Evolutionary conservation across 2,888 invertebrate species (phyloP).

Genomic region (Agelastica alni): DNA sequence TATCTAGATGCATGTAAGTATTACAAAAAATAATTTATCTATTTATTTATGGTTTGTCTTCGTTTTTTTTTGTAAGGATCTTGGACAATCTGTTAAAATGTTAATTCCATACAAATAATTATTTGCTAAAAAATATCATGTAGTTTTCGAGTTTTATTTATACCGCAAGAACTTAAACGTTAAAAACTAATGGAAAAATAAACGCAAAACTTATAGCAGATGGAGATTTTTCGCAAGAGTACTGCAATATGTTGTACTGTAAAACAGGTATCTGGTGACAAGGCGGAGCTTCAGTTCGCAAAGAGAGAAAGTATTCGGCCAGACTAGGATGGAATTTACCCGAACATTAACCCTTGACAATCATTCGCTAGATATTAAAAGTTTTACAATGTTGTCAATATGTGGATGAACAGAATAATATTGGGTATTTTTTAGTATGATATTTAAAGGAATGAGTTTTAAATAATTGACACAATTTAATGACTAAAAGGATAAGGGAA

Average conservation of each 20-base stretch:
- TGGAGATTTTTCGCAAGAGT: too few species aligned
- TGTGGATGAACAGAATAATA: background rate
- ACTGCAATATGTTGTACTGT: too few species aligned
- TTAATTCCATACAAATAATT: constrained; percentile 17
- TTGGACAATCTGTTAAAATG: constrained; percentile 27
- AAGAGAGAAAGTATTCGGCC: background rate
- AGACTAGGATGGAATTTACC: background rate
- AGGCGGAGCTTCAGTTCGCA: background rate
- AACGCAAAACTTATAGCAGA: too few species aligned
- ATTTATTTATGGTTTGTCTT: constrained; percentile 14
- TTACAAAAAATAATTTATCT: constrained; percentile 11
- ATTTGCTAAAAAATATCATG: constrained; percentile 12
- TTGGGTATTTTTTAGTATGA: background rate
- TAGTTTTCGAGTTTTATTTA: background rate
- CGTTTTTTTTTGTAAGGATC: constrained; percentile 17
- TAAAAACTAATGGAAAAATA: too few species aligned
- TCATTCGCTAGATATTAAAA: background rate
- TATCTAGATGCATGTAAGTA: constrained; percentile 5
- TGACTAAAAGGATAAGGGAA: background rate
- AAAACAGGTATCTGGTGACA: background rate
- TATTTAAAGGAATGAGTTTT: too few species aligned
- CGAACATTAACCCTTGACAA: background rate
- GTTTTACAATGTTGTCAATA: background rate
- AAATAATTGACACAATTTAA: too few species aligned
- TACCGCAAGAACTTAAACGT: background rate